Evolutionary conservation across 2,113 vertebrate species (phyloP).

Genomic region (Pandion haliaetus): DNA sequence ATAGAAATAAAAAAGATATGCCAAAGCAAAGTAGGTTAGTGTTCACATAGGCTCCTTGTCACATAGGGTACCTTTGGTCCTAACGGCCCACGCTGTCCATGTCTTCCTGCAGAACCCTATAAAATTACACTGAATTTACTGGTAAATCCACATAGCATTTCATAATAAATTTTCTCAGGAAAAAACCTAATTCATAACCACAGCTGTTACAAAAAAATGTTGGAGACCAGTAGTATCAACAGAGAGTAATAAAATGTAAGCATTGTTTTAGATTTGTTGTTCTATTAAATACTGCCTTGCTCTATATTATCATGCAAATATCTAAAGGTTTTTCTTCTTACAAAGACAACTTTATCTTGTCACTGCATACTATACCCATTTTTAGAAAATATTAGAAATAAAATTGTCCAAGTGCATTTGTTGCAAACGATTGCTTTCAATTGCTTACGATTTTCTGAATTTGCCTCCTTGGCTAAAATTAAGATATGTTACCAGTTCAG

Average conservation of each 20-base stretch:
- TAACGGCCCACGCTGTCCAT: conserved; percentile 63
- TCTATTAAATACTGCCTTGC: not conserved
- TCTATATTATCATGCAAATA: not conserved
- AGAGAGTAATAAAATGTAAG: not conserved
- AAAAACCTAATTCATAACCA: not conserved
- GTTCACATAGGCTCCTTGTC: not conserved
- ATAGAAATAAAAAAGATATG: not conserved
- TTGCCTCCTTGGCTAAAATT: not conserved
- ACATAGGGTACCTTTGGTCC: conserved; percentile 71
- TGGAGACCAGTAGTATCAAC: not conserved
- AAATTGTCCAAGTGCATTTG: not conserved
- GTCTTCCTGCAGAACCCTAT: conserved; percentile 55
- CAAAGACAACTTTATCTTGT: not conserved
- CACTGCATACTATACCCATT: not conserved
- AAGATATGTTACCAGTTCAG: not conserved
- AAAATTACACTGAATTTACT: not conserved
- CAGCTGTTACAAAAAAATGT: not conserved
- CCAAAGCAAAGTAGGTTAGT: not conserved
- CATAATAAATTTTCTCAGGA: not conserved
- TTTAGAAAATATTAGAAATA: not conserved
- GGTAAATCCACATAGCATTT: not conserved
- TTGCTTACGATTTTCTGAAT: not conserved
- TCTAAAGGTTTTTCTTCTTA: not conserved
- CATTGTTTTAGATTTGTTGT: not conserved
- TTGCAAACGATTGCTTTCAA: not conserved